These are phyloP conservation scores for Morbakka virulenta DNA, from an alignment of 30 jellyfish, hydroid and myxozoan genomes.

Conservation along the genomic window DNA sequence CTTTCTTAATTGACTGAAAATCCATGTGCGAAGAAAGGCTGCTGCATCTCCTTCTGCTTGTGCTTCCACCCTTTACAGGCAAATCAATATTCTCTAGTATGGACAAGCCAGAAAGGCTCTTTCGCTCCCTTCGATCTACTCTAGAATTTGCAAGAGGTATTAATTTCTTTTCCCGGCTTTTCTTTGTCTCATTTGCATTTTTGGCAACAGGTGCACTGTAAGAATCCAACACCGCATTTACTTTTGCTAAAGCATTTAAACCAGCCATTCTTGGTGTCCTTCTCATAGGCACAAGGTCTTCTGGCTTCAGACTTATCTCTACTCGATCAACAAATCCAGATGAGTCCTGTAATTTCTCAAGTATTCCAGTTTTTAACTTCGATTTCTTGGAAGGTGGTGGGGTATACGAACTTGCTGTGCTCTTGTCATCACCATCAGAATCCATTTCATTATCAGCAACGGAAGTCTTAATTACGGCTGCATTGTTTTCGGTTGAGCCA, in stretches of 20 bases:
- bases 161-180: background rate
- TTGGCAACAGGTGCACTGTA: conserved; percentile 53
- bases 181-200: conserved; percentile 8
- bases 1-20: conserved; percentile 38
- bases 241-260: conserved; percentile 94
- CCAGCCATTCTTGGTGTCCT: conserved; percentile 96
- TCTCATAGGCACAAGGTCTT: conserved; percentile 40
- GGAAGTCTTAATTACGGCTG: no score
- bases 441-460: background rate
- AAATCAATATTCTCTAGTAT: conserved; percentile 30
- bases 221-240: conserved; percentile 88
- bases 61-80: background rate
- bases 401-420: background rate
- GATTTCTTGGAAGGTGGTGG: background rate
- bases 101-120: conserved; percentile 69
- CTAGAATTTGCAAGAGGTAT: conserved; percentile 4
- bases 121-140: conserved; percentile 38
- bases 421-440: background rate
- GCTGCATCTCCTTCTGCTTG: background rate
- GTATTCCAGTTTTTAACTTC: background rate
- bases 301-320: conserved; percentile 35
- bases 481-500: background rate
- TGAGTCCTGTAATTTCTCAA: conserved; percentile 50
- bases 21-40: background rate
- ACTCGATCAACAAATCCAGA: conserved; percentile 71